Evolutionary conservation across 2,113 vertebrate species (phyloP).

Genomic region (Gallinago jamesoni): DNA sequence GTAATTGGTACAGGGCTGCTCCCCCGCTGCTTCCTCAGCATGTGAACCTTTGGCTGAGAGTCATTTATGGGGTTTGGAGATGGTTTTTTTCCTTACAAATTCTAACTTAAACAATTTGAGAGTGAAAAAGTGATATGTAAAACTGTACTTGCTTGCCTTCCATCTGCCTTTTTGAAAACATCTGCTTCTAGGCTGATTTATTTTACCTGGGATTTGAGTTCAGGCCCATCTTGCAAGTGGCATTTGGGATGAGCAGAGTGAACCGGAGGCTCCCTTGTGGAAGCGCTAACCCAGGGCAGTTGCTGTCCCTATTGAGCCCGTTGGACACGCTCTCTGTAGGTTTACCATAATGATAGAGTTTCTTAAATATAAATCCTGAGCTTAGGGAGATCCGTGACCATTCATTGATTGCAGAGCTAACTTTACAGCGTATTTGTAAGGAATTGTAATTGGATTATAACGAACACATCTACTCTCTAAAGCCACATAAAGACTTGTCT

Average conservation of each 20-base stretch:
- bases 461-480: background rate
- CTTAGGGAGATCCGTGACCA: background rate
- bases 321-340: background rate
- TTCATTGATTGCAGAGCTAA: background rate
- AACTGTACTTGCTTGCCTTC: background rate
- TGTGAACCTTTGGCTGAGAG: background rate
- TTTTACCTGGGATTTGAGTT: background rate
- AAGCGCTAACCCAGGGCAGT: background rate
- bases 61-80: background rate
- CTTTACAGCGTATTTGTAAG: background rate
- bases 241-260: background rate
- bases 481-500: background rate
- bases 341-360: background rate
- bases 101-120: background rate
- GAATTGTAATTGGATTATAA: slow-evolving; percentile 17
- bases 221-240: background rate
- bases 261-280: background rate
- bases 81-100: background rate
- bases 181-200: background rate
- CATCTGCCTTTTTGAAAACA: background rate
- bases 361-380: background rate
- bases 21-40: background rate
- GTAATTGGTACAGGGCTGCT: background rate
- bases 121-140: background rate
- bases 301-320: background rate